Evolutionary conservation across 2,888 invertebrate species (phyloP), one percentile per base, ranked within the genome.

Genomic region (Lasioglossum vierecki): DNA sequence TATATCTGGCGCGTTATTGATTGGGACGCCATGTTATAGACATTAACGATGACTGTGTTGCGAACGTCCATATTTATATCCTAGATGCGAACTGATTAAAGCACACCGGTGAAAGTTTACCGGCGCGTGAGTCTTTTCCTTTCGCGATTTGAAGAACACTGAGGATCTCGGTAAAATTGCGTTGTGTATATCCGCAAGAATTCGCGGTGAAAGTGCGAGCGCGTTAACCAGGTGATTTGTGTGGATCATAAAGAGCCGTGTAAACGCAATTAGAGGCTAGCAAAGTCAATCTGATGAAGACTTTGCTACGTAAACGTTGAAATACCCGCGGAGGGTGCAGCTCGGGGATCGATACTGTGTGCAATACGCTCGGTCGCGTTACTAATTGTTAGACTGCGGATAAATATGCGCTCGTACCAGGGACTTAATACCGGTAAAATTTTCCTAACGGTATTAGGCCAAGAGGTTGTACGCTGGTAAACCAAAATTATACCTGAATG

Each of bases 281-380:
- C 63, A 8, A 63, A 30, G 35, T 63, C 63, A 72, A 77, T 72
- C 77, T 53, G n/a, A 26, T 1, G 18, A 63, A 35, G 76, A 80
- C 70, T 73, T 77, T 74, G 35, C 30, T 18, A 66, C 18, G 18
- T 39, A 68, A 35, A 68, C 68, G 68, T 68, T 68, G 39, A 68
- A 68, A 22, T 39, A 18, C 22, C 39, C 39, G 68, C 68, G 39
- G 68, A 68, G 9, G 68, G 68, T 68, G 35, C 22, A 68, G 68
- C 35, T 3, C 2, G 57, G 18, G 66, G 66, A 66, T 66, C 66
- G 66, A 66, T 68, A 68, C 22, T 22, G 11, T 35, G 35, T 22
- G 68, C 22, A 68, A 68, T 22, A 22, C 9, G 39, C 35, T 68
- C 68, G 68, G 68, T 68, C 39, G 68, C 68, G 22, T 68, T 22